Percentiles rank a stretch among this genome's conserved stretches.
Conservation (phyloP, 2,797 vertebrate genomes). For the Acrocephalus scirpaceus region DNA sequence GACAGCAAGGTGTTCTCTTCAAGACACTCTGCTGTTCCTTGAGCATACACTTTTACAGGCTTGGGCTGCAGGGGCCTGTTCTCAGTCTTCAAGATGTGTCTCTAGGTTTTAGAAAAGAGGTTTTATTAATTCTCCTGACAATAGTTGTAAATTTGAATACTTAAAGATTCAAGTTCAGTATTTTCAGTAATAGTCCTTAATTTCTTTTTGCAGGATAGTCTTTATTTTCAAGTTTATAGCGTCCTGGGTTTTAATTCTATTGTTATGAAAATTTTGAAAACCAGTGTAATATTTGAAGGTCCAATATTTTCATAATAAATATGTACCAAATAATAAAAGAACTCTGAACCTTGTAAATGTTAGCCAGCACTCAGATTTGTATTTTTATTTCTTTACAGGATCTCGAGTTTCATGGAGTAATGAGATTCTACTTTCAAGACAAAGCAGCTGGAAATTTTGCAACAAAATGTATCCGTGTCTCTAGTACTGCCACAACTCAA, state of each 20-base stretch:
- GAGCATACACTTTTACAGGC: not conserved
- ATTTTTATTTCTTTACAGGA: conserved; percentile 79
- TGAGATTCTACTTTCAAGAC: conserved; percentile 99
- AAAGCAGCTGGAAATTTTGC: conserved; percentile 97
- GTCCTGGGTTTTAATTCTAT: not conserved
- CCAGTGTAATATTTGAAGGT: not conserved
- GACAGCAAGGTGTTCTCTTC: not conserved
- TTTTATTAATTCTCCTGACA: not conserved
- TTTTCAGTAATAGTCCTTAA: not conserved
- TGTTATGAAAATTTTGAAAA: not conserved
- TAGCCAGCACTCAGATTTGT: not conserved
- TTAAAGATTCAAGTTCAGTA: not conserved
- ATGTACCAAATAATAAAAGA: not conserved
- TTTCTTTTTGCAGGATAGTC: not conserved
- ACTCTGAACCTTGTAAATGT: not conserved
- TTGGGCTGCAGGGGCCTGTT: not conserved
- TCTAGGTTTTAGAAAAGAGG: not conserved
- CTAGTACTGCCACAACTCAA: conserved; percentile 96
- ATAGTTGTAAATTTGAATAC: not conserved
- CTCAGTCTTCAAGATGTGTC: not conserved
- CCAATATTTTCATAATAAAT: not conserved
- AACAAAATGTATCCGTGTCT: conserved; percentile 97
- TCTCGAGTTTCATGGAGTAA: conserved; percentile 97
- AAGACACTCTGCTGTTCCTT: not conserved
- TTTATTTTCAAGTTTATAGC: not conserved